Conservation (phyloP, 30 jellyfish, hydroid and myxozoan species). For the Rhopilema esculentum region DNA sequence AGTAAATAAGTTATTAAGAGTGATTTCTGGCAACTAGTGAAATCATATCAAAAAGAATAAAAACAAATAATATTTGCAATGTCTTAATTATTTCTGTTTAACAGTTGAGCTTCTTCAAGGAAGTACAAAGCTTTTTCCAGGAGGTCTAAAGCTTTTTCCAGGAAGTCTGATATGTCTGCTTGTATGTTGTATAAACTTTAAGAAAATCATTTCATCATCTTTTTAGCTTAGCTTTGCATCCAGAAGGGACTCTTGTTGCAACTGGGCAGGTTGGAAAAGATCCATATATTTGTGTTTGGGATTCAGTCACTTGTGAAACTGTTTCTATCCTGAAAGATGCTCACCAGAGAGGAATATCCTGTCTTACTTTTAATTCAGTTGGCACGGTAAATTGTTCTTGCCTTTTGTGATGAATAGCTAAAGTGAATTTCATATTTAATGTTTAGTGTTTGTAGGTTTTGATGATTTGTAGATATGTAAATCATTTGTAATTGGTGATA, state of each 20-base stretch:
- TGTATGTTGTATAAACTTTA: too few species aligned
- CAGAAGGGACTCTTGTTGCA: constrained; percentile 90
- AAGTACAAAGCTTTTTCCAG: too few species aligned
- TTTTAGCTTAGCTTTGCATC: constrained; percentile 90
- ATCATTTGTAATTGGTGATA: too few species aligned
- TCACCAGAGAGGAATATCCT: constrained; percentile 91
- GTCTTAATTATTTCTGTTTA: too few species aligned
- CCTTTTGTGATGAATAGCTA: not conserved
- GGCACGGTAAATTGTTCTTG: constrained; percentile 63
- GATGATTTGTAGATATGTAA: too few species aligned
- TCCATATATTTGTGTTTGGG: constrained; percentile 96
- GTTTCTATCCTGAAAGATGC: constrained; percentile 91
- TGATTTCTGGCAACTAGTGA: too few species aligned
- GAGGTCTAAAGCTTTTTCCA: too few species aligned
- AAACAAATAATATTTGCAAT: too few species aligned
- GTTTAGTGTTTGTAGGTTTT: not conserved
- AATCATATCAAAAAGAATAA: too few species aligned
- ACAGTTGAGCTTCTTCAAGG: too few species aligned
- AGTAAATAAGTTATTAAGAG: too few species aligned
- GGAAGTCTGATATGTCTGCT: too few species aligned
- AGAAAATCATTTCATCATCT: not conserved
- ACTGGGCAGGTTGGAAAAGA: constrained; percentile 98
- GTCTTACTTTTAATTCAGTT: constrained; percentile 79
- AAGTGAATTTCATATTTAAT: not conserved
- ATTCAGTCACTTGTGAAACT: constrained; percentile 79